A percentile compares a stretch with the other conserved stretches of the same genome.
These are phyloP conservation scores for Diadema setosum DNA, from an alignment of 35 echinoderm and acorn worm genomes.

Conservation along the genomic window DNA sequence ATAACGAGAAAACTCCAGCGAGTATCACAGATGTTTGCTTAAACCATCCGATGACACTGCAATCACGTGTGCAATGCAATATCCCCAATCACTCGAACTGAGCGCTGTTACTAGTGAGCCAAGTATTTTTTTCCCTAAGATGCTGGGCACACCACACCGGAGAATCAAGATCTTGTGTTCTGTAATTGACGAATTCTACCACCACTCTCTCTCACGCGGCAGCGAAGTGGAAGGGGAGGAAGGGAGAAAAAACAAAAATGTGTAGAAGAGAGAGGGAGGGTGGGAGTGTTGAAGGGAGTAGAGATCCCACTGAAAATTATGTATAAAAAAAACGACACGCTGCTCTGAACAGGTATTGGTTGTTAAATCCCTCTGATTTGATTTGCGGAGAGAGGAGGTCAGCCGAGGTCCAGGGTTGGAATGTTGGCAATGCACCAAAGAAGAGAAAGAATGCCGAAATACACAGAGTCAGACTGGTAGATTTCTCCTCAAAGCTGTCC, in stretches of 20 bases:
- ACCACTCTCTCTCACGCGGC: not conserved
- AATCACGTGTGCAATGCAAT: not conserved
- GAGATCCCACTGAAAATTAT: not conserved
- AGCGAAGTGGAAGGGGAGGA: not conserved
- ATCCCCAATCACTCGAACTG: too few relatives aligned
- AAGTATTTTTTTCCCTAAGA: too few relatives aligned
- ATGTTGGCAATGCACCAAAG: not conserved
- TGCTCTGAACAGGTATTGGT: not conserved
- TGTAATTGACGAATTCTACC: not conserved
- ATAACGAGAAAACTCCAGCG: too few relatives aligned
- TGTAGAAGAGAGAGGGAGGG: not conserved
- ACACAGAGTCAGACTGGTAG: too few relatives aligned
- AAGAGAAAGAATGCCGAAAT: not conserved
- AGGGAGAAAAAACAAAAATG: not conserved
- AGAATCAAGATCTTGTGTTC: too few relatives aligned
- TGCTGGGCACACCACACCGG: too few relatives aligned
- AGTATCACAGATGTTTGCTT: not conserved
- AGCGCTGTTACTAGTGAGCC: too few relatives aligned
- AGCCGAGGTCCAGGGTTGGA: not conserved
- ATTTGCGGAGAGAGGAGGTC: slow-evolving; percentile 1
- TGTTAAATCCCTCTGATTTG: not conserved
- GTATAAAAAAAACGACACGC: too few relatives aligned
- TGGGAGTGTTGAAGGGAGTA: too few relatives aligned
- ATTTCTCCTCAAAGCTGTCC: too few relatives aligned
- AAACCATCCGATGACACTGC: not conserved